Conservation (phyloP, 2,888 invertebrate species). For the Hyles lineata region DNA sequence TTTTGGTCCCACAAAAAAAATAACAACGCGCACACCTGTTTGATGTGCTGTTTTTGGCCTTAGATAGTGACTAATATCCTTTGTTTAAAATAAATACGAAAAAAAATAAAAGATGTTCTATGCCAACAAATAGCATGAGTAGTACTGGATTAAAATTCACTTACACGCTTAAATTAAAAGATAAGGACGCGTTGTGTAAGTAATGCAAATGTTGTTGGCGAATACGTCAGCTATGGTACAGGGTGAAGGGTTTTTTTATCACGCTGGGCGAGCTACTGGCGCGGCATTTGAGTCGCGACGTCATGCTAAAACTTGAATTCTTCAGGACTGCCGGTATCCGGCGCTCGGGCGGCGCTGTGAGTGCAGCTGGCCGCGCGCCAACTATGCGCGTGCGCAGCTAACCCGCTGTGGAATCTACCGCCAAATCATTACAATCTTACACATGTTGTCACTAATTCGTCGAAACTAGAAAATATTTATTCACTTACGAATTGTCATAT, state of each 20-base stretch:
- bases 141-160: constrained; percentile 10
- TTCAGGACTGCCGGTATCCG: constrained; percentile 64
- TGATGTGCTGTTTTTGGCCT: constrained; percentile 20
- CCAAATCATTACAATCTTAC: constrained; percentile 57
- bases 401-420: constrained; percentile 64
- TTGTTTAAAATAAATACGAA: constrained; percentile 14
- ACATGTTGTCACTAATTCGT: constrained; percentile 52
- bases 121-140: constrained; percentile 2
- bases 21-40: constrained; percentile 26
- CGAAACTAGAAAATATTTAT: constrained; percentile 48
- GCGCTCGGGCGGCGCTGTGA: constrained; percentile 56
- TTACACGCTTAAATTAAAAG: background rate
- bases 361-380: constrained; percentile 72
- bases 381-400: constrained; percentile 65
- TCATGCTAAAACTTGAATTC: constrained; percentile 47
- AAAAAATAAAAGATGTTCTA: constrained; percentile 5
- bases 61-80: constrained; percentile 24
- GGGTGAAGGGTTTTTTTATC: background rate
- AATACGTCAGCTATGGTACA: background rate
- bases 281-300: constrained; percentile 27
- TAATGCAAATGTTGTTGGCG: background rate
- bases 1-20: constrained; percentile 29
- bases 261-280: background rate
- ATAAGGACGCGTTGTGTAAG: background rate
- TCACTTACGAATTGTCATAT: constrained; percentile 47